A percentile compares a stretch with the other conserved stretches of the same genome.
These are phyloP conservation scores for Trichogramma evanescens DNA, from an alignment of 2,888 invertebrate species.

Conservation along the genomic window DNA sequence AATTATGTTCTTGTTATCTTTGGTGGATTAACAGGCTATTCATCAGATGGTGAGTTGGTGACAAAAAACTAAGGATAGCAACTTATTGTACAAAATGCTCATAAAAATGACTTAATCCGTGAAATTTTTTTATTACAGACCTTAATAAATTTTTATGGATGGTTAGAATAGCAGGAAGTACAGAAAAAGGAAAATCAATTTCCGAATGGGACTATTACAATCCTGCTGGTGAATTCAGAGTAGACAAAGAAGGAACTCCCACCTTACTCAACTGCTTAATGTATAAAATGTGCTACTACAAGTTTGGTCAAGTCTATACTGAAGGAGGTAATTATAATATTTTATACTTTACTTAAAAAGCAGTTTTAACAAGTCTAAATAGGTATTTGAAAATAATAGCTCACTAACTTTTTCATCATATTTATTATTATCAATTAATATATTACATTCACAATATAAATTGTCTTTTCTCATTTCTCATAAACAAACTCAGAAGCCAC, in stretches of 20 bases:
- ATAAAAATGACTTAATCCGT: not conserved
- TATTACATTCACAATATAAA: not conserved
- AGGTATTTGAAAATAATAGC: not conserved
- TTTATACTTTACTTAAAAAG: conserved; percentile 1
- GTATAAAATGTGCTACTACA: conserved; percentile 99
- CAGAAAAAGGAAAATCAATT: conserved; percentile 89
- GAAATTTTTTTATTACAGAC: conserved; percentile 52
- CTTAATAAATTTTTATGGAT: conserved; percentile 99
- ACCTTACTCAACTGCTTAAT: conserved; percentile 92
- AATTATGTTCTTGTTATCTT: conserved; percentile 97
- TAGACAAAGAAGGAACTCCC: conserved; percentile 89
- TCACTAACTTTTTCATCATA: not conserved
- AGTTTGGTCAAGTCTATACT: conserved; percentile 93
- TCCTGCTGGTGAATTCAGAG: conserved; percentile 87
- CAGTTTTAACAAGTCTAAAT: not conserved
- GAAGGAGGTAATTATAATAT: conserved; percentile 66
- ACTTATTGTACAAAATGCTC: conserved; percentile 8
- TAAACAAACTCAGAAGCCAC: not conserved
- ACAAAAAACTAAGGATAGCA: not conserved
- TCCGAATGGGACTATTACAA: conserved; percentile 97
- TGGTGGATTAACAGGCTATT: conserved; percentile 97
- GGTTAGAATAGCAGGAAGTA: conserved; percentile 95
- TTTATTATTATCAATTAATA: not conserved
- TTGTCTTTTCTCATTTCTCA: not conserved
- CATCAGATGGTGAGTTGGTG: conserved; percentile 75